Evolutionary conservation across 2,113 vertebrate genomes (phyloP), one percentile per base, ranked within the genome.

Genomic region (Muntiacus reevesi): DNA sequence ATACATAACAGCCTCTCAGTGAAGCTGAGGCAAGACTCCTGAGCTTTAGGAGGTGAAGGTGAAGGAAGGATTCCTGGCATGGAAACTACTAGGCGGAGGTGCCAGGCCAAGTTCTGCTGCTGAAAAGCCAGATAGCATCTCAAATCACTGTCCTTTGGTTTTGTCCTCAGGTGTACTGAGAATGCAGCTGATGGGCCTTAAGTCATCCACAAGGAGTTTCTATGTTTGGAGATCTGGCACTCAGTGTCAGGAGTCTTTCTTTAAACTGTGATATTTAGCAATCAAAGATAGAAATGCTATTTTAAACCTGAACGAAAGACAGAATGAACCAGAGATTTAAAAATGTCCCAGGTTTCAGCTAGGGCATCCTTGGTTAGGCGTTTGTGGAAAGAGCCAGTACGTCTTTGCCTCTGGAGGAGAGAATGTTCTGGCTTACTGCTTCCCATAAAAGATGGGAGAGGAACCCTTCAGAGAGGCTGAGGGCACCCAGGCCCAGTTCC

Each of bases 401-500:
- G 0, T 60, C 40, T 74, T 74, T n/a, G 8, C 21, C 17, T 84
- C 19, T 5, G 7, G 10, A 50, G 36, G 57, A 45, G 47, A 96
- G 57, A 71, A 12, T 60, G 40, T 92, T 60, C 40, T 45, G 47
- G 59, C 55, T 96, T 83, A 93, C 28, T 64, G 50, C 62, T 89
- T 84, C 28, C 57, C 25, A 13, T 64, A 27, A 82, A 95, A 50
- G 47, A 47, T 2, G 7, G 87, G n/a, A 15, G 52, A n/a, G 67
- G 67, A 74, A 74, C 67, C 19, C 19, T 89, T 74, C 7, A 47
- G 86, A 78, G 82, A 67, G 76, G 27, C 19, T 21, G 6, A 3
- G 25, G 40, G 9, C 17, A 1, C 21, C 15, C 17, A 25, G 1
- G 13, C 74, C 9, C 0, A 1, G 21, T 1, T 87, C 23, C 30